A percentile compares a stretch with the other conserved stretches of the same genome.
Evolutionary conservation across 2,113 vertebrate genomes (phyloP).

Genomic region (Cairina moschata): DNA sequence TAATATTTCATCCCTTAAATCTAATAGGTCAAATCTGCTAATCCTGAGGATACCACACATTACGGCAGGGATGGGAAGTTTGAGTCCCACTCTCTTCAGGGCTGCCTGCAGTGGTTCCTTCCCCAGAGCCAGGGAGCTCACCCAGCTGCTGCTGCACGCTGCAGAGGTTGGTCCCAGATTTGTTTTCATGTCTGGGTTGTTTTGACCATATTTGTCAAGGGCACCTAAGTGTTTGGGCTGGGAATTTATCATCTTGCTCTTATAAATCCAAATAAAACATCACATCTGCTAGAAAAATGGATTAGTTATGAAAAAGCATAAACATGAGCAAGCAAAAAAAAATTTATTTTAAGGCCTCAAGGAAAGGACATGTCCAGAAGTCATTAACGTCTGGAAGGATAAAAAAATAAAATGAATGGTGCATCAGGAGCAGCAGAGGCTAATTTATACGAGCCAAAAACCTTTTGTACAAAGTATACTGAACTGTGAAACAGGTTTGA

Average conservation of each 20-base stretch:
- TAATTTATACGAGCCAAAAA: background rate
- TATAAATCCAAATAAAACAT: background rate
- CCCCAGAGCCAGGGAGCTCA: rapidly evolving
- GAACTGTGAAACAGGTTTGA: conserved; percentile 44
- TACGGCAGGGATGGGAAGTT: background rate
- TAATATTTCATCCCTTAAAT: background rate
- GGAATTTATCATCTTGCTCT: background rate
- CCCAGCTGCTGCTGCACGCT: background rate
- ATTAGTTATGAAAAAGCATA: background rate
- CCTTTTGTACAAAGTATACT: background rate
- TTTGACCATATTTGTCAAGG: background rate
- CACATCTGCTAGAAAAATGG: background rate
- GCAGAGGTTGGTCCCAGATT: background rate
- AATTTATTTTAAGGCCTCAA: background rate
- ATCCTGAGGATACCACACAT: background rate
- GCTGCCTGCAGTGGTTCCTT: background rate
- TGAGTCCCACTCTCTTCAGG: background rate
- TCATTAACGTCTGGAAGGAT: background rate
- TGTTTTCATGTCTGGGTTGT: background rate
- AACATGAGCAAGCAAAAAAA: background rate
- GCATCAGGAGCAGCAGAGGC: background rate
- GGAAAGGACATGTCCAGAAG: background rate
- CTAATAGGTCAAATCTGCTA: background rate
- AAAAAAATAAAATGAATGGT: background rate
- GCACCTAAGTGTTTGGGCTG: background rate